Conservation (phyloP, 1,140 invertebrate species). For the Polypedilum pembai region DNA sequence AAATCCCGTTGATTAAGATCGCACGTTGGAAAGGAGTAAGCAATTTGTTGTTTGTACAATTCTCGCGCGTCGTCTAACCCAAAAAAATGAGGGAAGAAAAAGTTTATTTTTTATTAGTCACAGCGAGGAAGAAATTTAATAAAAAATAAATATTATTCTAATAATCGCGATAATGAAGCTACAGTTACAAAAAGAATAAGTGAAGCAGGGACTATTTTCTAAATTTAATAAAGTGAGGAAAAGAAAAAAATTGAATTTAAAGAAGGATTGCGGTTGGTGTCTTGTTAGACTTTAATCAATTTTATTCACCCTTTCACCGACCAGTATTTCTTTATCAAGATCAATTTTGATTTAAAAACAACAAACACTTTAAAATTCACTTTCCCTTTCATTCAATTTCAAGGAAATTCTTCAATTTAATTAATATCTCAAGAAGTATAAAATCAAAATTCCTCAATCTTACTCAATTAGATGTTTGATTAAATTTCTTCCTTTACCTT, state of each 20-base stretch:
- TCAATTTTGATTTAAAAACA: no score
- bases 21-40: conserved; percentile 22
- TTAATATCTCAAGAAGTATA: no score
- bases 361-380: no score
- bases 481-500: conserved; percentile 9
- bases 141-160: conserved; percentile 26
- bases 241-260: not conserved
- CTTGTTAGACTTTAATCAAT: not conserved
- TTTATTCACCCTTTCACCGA: not conserved
- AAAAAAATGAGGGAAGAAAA: not conserved
- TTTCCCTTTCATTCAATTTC: no score
- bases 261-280: not conserved
- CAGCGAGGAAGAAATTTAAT: conserved; percentile 22
- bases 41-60: conserved; percentile 24
- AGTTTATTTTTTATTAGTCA: not conserved
- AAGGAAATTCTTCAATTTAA: no score
- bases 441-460: conserved; percentile 28
- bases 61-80: not conserved
- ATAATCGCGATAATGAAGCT: conserved; percentile 20
- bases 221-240: not conserved
- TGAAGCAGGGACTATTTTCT: not conserved
- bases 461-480: conserved; percentile 27
- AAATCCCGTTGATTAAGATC: conserved; percentile 7
- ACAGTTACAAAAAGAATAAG: not conserved
- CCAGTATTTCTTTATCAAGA: not conserved